Percentiles rank a stretch among this genome's conserved stretches.
These are phyloP conservation scores for Onychomys arenicola DNA, from an alignment of 2,797 vertebrate genomes.

Conservation along the genomic window DNA sequence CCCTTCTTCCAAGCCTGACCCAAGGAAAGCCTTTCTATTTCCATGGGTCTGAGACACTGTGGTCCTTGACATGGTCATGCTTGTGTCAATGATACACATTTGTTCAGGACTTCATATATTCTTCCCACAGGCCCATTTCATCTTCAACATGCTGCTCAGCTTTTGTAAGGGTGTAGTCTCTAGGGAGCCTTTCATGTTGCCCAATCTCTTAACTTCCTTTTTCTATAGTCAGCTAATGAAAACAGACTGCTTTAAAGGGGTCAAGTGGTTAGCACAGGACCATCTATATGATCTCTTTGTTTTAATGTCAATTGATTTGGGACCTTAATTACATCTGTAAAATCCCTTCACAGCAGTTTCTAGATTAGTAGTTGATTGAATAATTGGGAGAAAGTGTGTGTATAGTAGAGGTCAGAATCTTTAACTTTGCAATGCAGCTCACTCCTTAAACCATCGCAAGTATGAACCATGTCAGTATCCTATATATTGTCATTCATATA, in stretches of 20 bases:
- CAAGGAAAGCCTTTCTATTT: not conserved
- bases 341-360: not conserved
- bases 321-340: constrained; percentile 34
- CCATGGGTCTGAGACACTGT: not conserved
- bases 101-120: not conserved
- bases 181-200: not conserved
- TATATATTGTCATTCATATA: constrained; percentile 3
- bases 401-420: not conserved
- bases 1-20: not conserved
- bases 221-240: not conserved
- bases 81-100: not conserved
- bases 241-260: not conserved
- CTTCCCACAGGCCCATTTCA: not conserved
- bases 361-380: not conserved
- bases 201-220: not conserved
- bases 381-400: constrained; percentile 37
- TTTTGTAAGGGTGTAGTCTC: not conserved
- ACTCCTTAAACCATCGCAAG: not conserved
- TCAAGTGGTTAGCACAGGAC: not conserved
- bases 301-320: constrained; percentile 50
- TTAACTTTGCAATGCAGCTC: not conserved
- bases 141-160: no score
- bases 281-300: not conserved
- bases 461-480: not conserved
- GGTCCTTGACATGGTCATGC: not conserved